These are phyloP conservation scores for Leptoteleia sp. DNA, from an alignment of 1,140 invertebrate genomes.

Conservation along the genomic window DNA sequence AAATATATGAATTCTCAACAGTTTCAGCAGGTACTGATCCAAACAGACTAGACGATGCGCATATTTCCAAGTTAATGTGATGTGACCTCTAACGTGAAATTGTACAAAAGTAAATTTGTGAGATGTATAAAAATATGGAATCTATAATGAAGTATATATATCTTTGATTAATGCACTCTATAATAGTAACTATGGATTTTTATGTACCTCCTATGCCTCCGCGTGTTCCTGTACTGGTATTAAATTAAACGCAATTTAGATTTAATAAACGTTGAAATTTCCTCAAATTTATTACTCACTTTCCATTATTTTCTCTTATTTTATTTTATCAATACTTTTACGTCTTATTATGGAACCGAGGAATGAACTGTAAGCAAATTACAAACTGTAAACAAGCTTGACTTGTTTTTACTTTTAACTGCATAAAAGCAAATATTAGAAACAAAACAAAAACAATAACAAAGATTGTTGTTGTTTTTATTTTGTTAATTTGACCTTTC, in stretches of 20 bases:
- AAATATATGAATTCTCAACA: slow-evolving; percentile 45
- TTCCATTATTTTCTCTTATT: no score
- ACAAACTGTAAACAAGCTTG: no score
- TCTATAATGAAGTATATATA: slow-evolving; percentile 66
- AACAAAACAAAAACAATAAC: no score
- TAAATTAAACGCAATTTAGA: slow-evolving; percentile 12
- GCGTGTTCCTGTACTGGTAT: background rate
- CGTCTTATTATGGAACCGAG: no score
- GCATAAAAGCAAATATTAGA: no score
- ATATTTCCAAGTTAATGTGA: slow-evolving; percentile 31
- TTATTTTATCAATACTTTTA: no score
- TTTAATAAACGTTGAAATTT: slow-evolving; percentile 18
- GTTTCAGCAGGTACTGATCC: slow-evolving; percentile 13
- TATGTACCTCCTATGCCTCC: slow-evolving; percentile 7
- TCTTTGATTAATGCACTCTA: slow-evolving; percentile 69
- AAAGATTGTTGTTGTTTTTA: no score
- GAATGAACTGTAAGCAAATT: no score
- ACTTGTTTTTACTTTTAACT: no score
- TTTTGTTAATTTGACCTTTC: no score
- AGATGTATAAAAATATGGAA: slow-evolving; percentile 72
- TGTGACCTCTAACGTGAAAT: slow-evolving; percentile 42
- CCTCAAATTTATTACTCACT: no score
- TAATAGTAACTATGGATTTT: slow-evolving; percentile 48
- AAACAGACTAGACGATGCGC: slow-evolving; percentile 11
- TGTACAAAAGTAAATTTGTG: slow-evolving; percentile 67